phyloP scores from a whole-genome alignment of 2,113 vertebrate species.

The Delphinus delphis region DNA sequence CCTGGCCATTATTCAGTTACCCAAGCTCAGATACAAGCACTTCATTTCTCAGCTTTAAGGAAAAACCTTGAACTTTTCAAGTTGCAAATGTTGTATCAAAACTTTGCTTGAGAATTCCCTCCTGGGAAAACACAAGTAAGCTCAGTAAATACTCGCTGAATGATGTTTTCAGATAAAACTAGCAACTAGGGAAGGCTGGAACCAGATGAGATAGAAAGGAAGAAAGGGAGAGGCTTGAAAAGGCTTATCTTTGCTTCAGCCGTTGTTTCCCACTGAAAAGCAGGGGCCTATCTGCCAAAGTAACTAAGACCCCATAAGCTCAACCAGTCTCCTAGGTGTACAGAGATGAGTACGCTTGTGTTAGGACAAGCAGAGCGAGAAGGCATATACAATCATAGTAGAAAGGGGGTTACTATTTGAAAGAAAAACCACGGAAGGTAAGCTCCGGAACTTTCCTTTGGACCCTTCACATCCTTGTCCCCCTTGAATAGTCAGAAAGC shows the following conservation, averaged over 20 bases:
- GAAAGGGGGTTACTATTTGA: not conserved
- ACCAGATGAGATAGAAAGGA: slow-evolving; percentile 45
- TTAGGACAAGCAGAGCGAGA: not conserved
- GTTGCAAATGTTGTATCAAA: slow-evolving; percentile 5
- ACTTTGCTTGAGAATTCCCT: slow-evolving; percentile 35
- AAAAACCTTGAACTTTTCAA: slow-evolving; percentile 39
- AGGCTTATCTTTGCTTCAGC: slow-evolving; percentile 41
- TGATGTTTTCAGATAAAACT: slow-evolving; percentile 59
- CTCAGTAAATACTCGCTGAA: slow-evolving; percentile 37
- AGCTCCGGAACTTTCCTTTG: not conserved
- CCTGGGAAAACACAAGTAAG: slow-evolving; percentile 41
- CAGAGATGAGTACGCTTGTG: not conserved
- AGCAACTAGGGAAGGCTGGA: slow-evolving; percentile 12
- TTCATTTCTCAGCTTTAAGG: slow-evolving; percentile 26
- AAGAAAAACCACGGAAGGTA: slow-evolving; percentile 16
- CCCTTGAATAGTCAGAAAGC: not conserved
- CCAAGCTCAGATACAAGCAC: not conserved
- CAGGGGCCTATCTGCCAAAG: slow-evolving; percentile 36
- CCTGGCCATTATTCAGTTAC: not conserved
- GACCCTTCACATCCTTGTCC: not conserved
- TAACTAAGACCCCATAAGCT: slow-evolving; percentile 31
- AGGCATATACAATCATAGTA: not conserved
- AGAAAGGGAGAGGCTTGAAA: slow-evolving; percentile 9
- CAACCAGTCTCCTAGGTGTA: not conserved
- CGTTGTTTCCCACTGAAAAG: slow-evolving; percentile 36